Evolutionary conservation across 2,797 vertebrate genomes (phyloP), one percentile per base, ranked within the genome.

Genomic region (Lepidocolaptes lacrymiger): DNA sequence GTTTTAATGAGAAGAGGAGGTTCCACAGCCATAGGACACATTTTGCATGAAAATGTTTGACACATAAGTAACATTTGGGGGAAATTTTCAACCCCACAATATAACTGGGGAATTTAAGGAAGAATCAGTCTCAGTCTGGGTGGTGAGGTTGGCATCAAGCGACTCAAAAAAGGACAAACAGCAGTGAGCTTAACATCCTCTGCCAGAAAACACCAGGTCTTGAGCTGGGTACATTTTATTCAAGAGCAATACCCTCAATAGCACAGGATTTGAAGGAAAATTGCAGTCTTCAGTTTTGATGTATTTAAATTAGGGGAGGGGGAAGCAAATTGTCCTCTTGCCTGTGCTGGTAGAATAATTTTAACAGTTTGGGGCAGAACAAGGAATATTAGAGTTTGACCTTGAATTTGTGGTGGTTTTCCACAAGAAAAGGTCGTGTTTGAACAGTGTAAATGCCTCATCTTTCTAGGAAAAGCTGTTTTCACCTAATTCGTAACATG

Each of bases 1-100:
- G 96, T 97, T 98, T 97, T 96, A 96, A 96, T 91, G 96, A 97
- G 94, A 96, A 92, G 93, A 94, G 67, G 76, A 73, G 85, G 82
- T 66, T 79, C 93, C 76, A 67, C 73, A 15, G 63, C 61, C 61
- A 5, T 10, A 55, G 71, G 76, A 79, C 23, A 74, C 46, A 54
- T 84, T 94, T 94, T 78, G 78, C 83, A 89, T 86, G 81, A 52
- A 88, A 89, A 91, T 16, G 17, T 85, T 95, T 89, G 81, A 49
- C 44, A 27, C 46, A 68, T 15, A 82, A 96, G 83, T 92, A 83
- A 67, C 30, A 9, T 20, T 75, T 3, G 62, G 79, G 30, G 0
- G 21, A 77, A 77, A 39, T 55, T 48, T 83, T 88, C 82, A 86
- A 8, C 68, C 64, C 77, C 1, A 2, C 1, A 3, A 72, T 81